These are phyloP conservation scores for Patella ulyssiponensis DNA, from an alignment of 2,888 invertebrate genomes.

Conservation along the genomic window DNA sequence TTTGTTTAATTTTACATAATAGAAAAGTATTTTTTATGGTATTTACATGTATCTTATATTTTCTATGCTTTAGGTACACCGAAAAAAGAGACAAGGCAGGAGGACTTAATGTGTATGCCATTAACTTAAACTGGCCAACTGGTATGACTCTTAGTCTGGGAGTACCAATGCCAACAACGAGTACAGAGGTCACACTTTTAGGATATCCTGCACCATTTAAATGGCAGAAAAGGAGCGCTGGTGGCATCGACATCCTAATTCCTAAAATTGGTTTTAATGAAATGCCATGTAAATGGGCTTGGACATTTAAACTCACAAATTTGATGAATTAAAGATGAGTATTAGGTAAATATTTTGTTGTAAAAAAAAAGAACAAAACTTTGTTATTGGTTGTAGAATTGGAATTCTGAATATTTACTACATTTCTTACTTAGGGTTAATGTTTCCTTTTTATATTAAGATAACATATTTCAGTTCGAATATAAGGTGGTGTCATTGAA, in stretches of 20 bases:
- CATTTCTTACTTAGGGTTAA: too few species aligned
- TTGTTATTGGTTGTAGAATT: too few species aligned
- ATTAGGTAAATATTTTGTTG: not conserved
- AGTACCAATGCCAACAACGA: conserved; percentile 65
- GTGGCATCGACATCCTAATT: conserved; percentile 50
- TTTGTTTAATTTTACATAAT: too few species aligned
- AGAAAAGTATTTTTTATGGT: too few species aligned
- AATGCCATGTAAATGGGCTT: conserved; percentile 37
- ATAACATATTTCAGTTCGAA: too few species aligned
- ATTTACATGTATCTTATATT: not conserved
- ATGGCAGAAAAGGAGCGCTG: conserved; percentile 29
- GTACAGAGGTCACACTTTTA: conserved; percentile 73
- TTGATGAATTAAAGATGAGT: not conserved
- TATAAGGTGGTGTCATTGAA: too few species aligned
- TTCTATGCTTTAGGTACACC: conserved; percentile 54
- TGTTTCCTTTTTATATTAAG: too few species aligned
- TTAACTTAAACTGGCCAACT: conserved; percentile 81
- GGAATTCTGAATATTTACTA: too few species aligned
- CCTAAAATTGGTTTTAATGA: conserved; percentile 35
- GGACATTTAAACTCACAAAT: conserved; percentile 47
- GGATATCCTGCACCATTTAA: conserved; percentile 69
- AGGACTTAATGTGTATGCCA: conserved; percentile 77
- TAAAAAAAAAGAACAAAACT: too few species aligned
- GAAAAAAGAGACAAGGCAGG: conserved; percentile 41
- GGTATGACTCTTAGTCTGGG: conserved; percentile 75